These are phyloP conservation scores for Ostrea denselamellosa DNA, from an alignment of 1,140 invertebrate genomes.

Conservation along the genomic window DNA sequence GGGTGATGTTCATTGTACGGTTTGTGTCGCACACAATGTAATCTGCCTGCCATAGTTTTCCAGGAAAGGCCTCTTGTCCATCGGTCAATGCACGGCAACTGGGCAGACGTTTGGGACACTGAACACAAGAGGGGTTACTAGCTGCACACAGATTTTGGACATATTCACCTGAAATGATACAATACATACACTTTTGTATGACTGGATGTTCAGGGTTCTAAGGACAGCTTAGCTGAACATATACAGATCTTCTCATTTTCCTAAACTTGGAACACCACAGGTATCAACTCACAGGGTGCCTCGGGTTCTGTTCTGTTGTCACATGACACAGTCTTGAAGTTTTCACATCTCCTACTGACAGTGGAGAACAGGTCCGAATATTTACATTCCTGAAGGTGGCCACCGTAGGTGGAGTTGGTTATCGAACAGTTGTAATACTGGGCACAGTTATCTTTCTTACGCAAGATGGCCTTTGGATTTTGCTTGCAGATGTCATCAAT, in stretches of 20 bases:
- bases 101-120: slow-evolving; percentile 55
- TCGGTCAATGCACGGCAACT: slow-evolving; percentile 56
- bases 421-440: slow-evolving; percentile 70
- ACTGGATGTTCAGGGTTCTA: no score
- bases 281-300: neutral
- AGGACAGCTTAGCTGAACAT: no score
- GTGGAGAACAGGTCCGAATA: neutral
- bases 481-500: slow-evolving; percentile 49
- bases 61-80: slow-evolving; percentile 54
- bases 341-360: neutral
- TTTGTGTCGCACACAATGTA: slow-evolving; percentile 46
- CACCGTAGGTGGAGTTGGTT: slow-evolving; percentile 47
- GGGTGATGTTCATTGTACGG: slow-evolving; percentile 48
- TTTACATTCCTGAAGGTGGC: slow-evolving; percentile 62
- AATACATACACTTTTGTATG: no score
- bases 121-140: slow-evolving; percentile 44
- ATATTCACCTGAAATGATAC: slow-evolving; percentile 40
- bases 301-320: neutral
- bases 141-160: slow-evolving; percentile 41
- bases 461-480: slow-evolving; percentile 44
- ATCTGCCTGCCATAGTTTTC: slow-evolving; percentile 49
- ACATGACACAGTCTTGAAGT: neutral
- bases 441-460: slow-evolving; percentile 65
- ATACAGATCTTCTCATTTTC: no score
- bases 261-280: no score